Evolutionary conservation across 2,888 invertebrate species (phyloP).

Genomic region (Eristalinus aeneus): DNA sequence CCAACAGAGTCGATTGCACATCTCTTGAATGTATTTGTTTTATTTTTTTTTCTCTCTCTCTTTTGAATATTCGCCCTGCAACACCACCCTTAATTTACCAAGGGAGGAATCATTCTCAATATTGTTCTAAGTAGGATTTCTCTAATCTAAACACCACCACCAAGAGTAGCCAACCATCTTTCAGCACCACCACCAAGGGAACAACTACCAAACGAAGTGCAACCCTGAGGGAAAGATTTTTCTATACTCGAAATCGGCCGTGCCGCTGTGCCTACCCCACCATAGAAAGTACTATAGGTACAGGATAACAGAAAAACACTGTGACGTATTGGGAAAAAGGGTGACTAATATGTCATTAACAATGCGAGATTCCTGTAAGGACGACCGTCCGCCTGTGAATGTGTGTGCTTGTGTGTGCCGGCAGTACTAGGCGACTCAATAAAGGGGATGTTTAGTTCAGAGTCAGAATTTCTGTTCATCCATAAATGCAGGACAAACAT

Average conservation of each 20-base stretch:
- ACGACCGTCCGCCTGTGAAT: slow-evolving; percentile 14
- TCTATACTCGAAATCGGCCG: slow-evolving; percentile 34
- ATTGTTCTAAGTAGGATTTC: slow-evolving; percentile 61
- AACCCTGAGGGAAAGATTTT: slow-evolving; percentile 67
- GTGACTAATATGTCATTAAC: slow-evolving; percentile 78
- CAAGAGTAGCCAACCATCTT: slow-evolving; percentile 52
- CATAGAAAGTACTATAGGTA: slow-evolving; percentile 75
- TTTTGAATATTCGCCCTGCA: not conserved
- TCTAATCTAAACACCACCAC: slow-evolving; percentile 65
- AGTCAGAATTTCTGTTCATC: slow-evolving; percentile 71
- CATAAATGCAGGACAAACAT: slow-evolving; percentile 79
- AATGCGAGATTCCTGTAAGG: slow-evolving; percentile 64
- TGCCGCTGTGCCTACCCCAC: slow-evolving; percentile 78
- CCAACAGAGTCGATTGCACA: slow-evolving; percentile 30
- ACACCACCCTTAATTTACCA: slow-evolving; percentile 45
- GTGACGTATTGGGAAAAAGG: slow-evolving; percentile 76
- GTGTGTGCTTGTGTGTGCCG: slow-evolving; percentile 45
- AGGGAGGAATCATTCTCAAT: slow-evolving; percentile 63
- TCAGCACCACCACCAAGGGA: slow-evolving; percentile 42
- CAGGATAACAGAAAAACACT: slow-evolving; percentile 71
- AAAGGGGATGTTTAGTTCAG: slow-evolving; percentile 72
- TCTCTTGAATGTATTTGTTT: slow-evolving; percentile 48
- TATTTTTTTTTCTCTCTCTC: slow-evolving; percentile 23
- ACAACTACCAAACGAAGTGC: slow-evolving; percentile 65
- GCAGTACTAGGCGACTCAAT: slow-evolving; percentile 64